Evolutionary conservation across 2,113 vertebrate genomes (phyloP), one percentile per base, ranked within the genome.

Genomic region (Calyptomena viridis): DNA sequence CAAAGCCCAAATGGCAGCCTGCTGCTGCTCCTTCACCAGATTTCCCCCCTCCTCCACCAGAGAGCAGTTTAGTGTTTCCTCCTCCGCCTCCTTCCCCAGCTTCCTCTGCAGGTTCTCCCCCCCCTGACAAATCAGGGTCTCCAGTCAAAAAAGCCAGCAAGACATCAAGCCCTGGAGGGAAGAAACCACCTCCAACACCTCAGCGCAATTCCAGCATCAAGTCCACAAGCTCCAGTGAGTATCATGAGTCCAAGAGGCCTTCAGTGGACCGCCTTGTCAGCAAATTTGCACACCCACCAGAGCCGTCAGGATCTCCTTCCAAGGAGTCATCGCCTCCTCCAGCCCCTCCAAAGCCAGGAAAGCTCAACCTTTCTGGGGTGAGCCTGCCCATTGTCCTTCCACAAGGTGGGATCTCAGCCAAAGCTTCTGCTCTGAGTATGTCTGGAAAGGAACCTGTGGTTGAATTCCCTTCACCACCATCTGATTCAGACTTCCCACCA

Each of bases 1-100:
- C 98, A 55, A 99, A 99, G 95, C 99, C 99, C 84, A 99, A 98
- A 97, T 99, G 99, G 99, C 99, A 99, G 96, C 99, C 99, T 2
- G 88, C 97, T 13, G 96, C 98, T 0, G 94, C 95, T 37, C 97
- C 98, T 8, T 99, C 97, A 6, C 99, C 99, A 2, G 99, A 99
- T 44, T 99, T 99, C 27, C 99, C 99, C 4, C 99, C 99, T 42
- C 99, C 99, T 10, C 99, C 99, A 9, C 98, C 99, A 4, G 99
- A 99, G 81, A 98, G 97, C 96, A 98, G 98, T 87, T 94, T 99
- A 42, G 98, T 98, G 17, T 99, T 99, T 86, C 99, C 98, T 88
- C 96, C 96, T 78, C 97, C 98, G 22, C 98, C 98, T 92, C 98
- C 89, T 95, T 97, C 98, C 80, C 98, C 92, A 56, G 97, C 98